Evolutionary conservation across 1,140 invertebrate genomes (phyloP), one percentile per base, ranked within the genome.

Genomic region (Drosophila eugracilis): DNA sequence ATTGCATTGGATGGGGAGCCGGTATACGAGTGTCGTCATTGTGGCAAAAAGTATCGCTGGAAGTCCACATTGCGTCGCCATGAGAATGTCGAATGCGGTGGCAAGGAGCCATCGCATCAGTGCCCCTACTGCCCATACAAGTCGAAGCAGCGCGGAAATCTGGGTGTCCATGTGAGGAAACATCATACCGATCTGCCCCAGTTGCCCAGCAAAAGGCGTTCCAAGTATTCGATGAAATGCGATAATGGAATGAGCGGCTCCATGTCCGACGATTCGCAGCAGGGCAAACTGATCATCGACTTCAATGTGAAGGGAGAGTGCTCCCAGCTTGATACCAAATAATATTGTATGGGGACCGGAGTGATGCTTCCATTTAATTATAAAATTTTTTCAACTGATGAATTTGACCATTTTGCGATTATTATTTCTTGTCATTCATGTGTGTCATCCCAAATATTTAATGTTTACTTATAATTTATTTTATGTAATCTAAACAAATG

Each of bases 61-160:
- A 96, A 96, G 90, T 96, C 95, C 19, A 96, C 95, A 17, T 93
- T 96, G 93, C 93, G 95, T 3, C 93, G 96, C 7, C 96, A 97
- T 91, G 95, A 96, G 90, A 95, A 95, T 91, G 96, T 96, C 53
- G 96, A 97, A 91, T 97, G 96, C 89, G 96, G 96, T 10, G 96
- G 96, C 52, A 96, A 97, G 91, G 95, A 96, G 62, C 95, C 95
- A 1, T 93, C 95, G 6, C 96, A 96, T 91, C 94, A 96, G 65
- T 97, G 96, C 72, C 96, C 96, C 5, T 94, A 96, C 74, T 97
- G 96, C 89, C 94, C 95, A 0, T 96, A 96, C 92, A 94, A 94
- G 69, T 95, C 95, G 21, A 95, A 96, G 80, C 96, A 96, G 78
- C 93, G 95, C 17, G 95, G 95, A 65, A 96, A 96, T 91, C 92